phyloP scores from a whole-genome alignment of 2,797 vertebrate genomes.

The Sebastes nivosus region DNA sequence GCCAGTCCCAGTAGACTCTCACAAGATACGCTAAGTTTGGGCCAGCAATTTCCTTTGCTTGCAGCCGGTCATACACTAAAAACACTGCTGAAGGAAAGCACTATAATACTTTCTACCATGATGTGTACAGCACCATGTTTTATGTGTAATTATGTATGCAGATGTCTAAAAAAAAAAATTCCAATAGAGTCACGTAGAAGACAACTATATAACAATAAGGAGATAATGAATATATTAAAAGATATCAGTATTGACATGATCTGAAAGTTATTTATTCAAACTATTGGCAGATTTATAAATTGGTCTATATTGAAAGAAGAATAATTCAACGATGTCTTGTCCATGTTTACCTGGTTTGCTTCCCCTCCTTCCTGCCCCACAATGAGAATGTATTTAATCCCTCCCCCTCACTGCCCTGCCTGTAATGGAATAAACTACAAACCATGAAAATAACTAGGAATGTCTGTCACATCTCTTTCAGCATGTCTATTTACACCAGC shows the following conservation, averaged over 20 bases:
- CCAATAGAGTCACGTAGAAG: slow-evolving; percentile 77
- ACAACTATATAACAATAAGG: slow-evolving; percentile 76
- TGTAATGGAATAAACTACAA: slow-evolving; percentile 84
- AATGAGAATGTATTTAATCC: slow-evolving; percentile 85
- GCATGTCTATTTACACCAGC: background rate
- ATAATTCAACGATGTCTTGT: slow-evolving; percentile 81
- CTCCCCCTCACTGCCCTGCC: slow-evolving; percentile 75
- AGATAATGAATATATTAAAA: slow-evolving; percentile 77
- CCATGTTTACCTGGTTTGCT: slow-evolving; percentile 84
- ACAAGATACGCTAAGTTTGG: slow-evolving; percentile 36
- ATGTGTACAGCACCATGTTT: slow-evolving; percentile 84
- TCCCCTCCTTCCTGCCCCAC: slow-evolving; percentile 72
- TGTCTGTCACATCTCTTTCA: slow-evolving; percentile 33
- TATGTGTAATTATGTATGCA: slow-evolving; percentile 84
- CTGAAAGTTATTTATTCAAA: slow-evolving; percentile 77
- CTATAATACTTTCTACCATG: slow-evolving; percentile 70
- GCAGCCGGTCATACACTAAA: slow-evolving; percentile 45
- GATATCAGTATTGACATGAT: slow-evolving; percentile 77
- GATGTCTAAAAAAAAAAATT: slow-evolving; percentile 74
- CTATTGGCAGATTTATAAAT: slow-evolving; percentile 78
- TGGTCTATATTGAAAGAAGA: slow-evolving; percentile 75
- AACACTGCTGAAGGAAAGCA: slow-evolving; percentile 61
- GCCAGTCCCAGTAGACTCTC: slow-evolving; percentile 54
- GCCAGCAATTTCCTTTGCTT: slow-evolving; percentile 60
- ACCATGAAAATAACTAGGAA: slow-evolving; percentile 57